Conservation (phyloP, 1,140 invertebrate genomes). For the Gryllus bimaculatus region DNA sequence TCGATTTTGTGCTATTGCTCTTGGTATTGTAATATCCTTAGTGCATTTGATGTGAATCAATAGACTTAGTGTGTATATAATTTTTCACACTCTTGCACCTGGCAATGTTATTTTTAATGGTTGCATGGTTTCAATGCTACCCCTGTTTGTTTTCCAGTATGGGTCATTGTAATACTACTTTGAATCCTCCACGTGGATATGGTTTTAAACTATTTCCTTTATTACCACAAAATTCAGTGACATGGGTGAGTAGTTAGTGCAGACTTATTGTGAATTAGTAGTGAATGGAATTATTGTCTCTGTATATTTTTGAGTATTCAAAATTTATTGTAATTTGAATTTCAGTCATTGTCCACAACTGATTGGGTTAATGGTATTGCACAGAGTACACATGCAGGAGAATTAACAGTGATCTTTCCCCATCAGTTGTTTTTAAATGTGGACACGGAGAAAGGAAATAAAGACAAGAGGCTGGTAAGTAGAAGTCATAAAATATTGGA, state of each 20-base stretch:
- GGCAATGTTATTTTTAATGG: too few relatives aligned
- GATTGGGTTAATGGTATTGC: constrained; percentile 36
- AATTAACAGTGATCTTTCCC: constrained; percentile 35
- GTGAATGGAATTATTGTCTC: too few relatives aligned
- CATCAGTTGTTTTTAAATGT: constrained; percentile 33
- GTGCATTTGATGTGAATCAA: too few relatives aligned
- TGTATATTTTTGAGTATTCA: too few relatives aligned
- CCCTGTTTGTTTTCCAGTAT: constrained; percentile 27
- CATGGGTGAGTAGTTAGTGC: constrained; percentile 10
- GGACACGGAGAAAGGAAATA: constrained; percentile 30
- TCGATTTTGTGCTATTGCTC: too few relatives aligned
- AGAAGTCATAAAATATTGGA: neutral
- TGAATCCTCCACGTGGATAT: constrained; percentile 33
- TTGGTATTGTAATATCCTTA: too few relatives aligned
- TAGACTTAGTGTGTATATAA: too few relatives aligned
- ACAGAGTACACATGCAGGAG: constrained; percentile 37
- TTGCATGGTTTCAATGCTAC: neutral
- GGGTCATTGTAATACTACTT: constrained; percentile 32
- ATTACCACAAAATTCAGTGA: constrained; percentile 25
- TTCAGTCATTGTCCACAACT: constrained; percentile 22
- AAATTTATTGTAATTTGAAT: neutral
- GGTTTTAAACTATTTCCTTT: constrained; percentile 33
- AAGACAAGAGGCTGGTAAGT: constrained; percentile 31
- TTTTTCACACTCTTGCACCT: too few relatives aligned
- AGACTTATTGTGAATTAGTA: neutral